Percentiles rank a stretch among this genome's conserved stretches.
Evolutionary conservation across 1,140 invertebrate species (phyloP).

Genomic region (Archegozetes longisetosus): DNA sequence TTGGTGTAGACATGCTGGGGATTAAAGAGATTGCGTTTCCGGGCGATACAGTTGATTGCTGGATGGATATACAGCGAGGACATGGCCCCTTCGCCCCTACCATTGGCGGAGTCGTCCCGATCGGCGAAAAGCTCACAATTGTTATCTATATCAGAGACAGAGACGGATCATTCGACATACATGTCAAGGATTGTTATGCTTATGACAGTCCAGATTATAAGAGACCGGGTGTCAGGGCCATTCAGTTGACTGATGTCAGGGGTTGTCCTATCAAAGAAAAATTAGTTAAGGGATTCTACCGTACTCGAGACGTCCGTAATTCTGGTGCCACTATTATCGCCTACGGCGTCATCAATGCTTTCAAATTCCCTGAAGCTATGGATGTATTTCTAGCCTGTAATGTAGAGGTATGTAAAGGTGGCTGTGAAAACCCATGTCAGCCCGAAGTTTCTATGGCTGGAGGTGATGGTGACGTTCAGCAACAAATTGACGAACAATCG

Average conservation of each 20-base stretch:
- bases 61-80: constrained; percentile 58
- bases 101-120: constrained; percentile 43
- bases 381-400: constrained; percentile 68
- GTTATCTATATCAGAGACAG: constrained; percentile 49
- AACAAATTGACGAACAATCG: too few species aligned
- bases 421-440: constrained; percentile 18
- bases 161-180: constrained; percentile 43
- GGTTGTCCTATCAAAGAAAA: constrained; percentile 67
- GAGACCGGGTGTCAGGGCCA: constrained; percentile 43
- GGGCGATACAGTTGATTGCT: constrained; percentile 41
- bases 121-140: constrained; percentile 49
- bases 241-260: constrained; percentile 46
- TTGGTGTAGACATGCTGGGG: constrained; percentile 73
- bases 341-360: constrained; percentile 63
- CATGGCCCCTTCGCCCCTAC: constrained; percentile 42
- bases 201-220: constrained; percentile 46
- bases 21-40: constrained; percentile 43
- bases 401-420: constrained; percentile 55
- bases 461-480: neutral
- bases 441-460: constrained; percentile 8
- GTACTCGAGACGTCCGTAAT: constrained; percentile 37
- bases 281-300: constrained; percentile 47
- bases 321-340: constrained; percentile 44
- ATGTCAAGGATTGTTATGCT: constrained; percentile 53
- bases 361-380: constrained; percentile 75